These are phyloP conservation scores for Pangasius krempfi DNA, from an alignment of 2,797 vertebrate genomes.

Conservation along the genomic window DNA sequence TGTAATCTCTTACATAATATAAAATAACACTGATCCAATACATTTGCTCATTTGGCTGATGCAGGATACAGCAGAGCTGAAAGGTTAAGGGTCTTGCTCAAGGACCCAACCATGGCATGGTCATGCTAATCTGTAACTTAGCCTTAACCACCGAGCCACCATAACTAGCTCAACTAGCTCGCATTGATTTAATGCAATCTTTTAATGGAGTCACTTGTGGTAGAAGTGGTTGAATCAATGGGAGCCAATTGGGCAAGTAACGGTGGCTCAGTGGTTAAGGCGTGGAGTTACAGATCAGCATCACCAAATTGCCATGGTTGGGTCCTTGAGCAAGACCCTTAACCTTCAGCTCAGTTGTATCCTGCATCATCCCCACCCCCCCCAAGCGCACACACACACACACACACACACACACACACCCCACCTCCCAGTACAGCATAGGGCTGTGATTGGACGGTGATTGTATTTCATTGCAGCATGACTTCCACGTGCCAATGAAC, in stretches of 20 bases:
- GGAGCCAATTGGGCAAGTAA: neutral
- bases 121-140: neutral
- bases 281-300: too few species aligned
- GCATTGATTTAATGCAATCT: neutral
- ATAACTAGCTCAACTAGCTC: neutral
- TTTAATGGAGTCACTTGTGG: neutral
- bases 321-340: neutral
- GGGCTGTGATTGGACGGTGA: neutral
- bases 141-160: neutral
- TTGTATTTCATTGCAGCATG: neutral
- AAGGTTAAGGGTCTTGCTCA: neutral
- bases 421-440: neutral
- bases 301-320: neutral
- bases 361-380: too few species aligned
- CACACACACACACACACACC: too few species aligned
- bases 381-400: too few species aligned
- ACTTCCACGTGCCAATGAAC: neutral
- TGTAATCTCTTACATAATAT: neutral
- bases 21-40: neutral
- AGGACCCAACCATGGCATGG: neutral
- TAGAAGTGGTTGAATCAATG: neutral
- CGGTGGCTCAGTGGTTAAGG: neutral
- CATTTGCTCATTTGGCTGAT: neutral
- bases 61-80: neutral
- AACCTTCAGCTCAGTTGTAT: neutral